Percentiles rank a stretch among this genome's conserved stretches.
These are phyloP conservation scores for Sus cebifrons DNA, from an alignment of 2,797 vertebrate species.

Conservation along the genomic window DNA sequence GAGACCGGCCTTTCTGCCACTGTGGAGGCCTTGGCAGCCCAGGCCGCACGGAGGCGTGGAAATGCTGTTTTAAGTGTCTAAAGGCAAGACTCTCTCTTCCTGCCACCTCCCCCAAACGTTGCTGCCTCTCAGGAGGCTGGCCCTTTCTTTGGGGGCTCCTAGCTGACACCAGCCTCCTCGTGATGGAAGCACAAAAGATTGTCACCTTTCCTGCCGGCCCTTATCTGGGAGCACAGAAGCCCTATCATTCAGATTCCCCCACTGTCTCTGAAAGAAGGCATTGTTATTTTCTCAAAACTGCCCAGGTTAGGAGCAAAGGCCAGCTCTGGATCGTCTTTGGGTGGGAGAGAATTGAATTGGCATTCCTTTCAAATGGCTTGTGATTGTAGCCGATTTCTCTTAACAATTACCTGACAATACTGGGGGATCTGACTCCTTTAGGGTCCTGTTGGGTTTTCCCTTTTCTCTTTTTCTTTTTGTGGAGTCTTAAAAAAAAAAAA, in stretches of 20 bases:
- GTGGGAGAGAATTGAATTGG: constrained; percentile 55
- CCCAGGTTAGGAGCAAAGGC: constrained; percentile 88
- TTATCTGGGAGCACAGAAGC: constrained; percentile 87
- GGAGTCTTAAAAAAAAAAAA: not conserved
- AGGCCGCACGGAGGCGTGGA: accelerated
- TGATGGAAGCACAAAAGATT: constrained; percentile 70
- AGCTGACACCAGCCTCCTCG: constrained; percentile 84
- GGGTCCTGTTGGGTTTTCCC: not conserved
- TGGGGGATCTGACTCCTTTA: constrained; percentile 1
- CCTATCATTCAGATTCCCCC: constrained; percentile 78
- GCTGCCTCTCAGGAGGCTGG: not conserved
- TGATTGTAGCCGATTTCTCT: constrained; percentile 72
- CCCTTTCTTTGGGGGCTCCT: not conserved
- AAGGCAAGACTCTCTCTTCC: not conserved
- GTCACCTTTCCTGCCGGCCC: constrained; percentile 85
- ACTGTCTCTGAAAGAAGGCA: constrained; percentile 90
- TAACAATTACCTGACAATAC: constrained; percentile 73
- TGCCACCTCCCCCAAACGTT: not conserved
- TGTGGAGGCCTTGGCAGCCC: not conserved
- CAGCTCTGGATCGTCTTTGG: constrained; percentile 83
- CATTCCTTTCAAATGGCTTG: constrained; percentile 79
- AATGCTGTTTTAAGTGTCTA: not conserved
- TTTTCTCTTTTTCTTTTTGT: not conserved
- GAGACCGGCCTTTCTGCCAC: not conserved
- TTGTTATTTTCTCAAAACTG: constrained; percentile 88